Base-by-base conservation (phyloP, 30 jellyfish, hydroid and myxozoan genomes). In the Aurelia coerulea region DNA sequence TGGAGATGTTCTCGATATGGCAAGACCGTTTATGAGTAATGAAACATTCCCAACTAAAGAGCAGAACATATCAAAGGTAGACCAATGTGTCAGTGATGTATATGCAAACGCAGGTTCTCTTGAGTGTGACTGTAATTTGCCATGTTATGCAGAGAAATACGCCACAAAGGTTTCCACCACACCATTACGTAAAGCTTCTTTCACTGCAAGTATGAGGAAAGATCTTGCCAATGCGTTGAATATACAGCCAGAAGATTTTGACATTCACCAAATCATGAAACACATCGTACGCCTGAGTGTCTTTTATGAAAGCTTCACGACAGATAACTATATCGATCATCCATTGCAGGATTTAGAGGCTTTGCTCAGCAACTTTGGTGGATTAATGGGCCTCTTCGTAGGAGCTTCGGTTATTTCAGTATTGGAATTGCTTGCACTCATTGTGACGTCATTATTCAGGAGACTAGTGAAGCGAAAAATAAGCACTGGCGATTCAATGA, bases 351-450 rank as follows among this genome's bases (percentile, higher is more conserved):
- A 51, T 19, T 5, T 73, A 4, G 70, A 9, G 33, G 60, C 74
- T 10, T 74, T 83, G 62, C 33, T 83, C 19, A 5, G 86, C 18
- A 72, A 83, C 15, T 68, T 83, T 69, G 92, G 92, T 9, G 92
- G 92, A n/a, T 60, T 83, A 52, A 69, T 83, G 85, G 92, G 92
- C 58, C 91, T 83, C 17, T 35, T 56, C 15, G 60, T 60, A 7
- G 87, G 77, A 59, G 87, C 87, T 10, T 77, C 87, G 14, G 7
- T 62, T 10, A 77, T 77, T 77, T 77, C 87, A 7, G 5, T 59
- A 41, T 6, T 62, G 12, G 89, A 65, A 42, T 1, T 80, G 39
- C 42, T 46, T n/a, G 66, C 65, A 76, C 51, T 37, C 11, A 10
- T 68, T 32, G 51, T 68, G 46, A 37, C 31, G 10, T 60, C 35